Percentiles rank a stretch among this genome's conserved stretches.
These are phyloP conservation scores for Atherinomorus stipes DNA, from an alignment of 2,113 vertebrate genomes.

Conservation along the genomic window DNA sequence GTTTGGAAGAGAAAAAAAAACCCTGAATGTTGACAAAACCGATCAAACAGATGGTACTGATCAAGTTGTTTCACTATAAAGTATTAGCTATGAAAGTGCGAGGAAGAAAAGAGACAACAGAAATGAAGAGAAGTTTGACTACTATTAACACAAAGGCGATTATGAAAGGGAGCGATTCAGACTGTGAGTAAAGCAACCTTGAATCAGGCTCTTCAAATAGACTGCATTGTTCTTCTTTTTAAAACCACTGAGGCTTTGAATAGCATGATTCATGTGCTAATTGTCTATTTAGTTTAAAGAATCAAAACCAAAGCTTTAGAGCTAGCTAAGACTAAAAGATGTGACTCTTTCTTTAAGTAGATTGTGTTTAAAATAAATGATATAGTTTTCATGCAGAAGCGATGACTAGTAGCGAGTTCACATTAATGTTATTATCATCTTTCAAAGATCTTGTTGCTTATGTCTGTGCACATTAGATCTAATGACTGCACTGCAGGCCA, in stretches of 20 bases:
- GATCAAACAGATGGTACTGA: not conserved
- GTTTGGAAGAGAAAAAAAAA: not conserved
- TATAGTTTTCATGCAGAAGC: slow-evolving; percentile 28
- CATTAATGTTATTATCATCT: not conserved
- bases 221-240: too few relatives aligned
- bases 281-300: not conserved
- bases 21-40: not conserved
- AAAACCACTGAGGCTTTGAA: not conserved
- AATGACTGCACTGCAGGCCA: slow-evolving; percentile 25
- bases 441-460: slow-evolving; percentile 10
- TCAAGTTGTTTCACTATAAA: not conserved
- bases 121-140: not conserved
- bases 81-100: not conserved
- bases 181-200: too few relatives aligned
- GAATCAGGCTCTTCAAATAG: too few relatives aligned
- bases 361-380: slow-evolving; percentile 8
- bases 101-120: not conserved
- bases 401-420: slow-evolving; percentile 15
- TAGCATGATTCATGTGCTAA: too few relatives aligned
- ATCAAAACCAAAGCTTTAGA: not conserved
- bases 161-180: too few relatives aligned
- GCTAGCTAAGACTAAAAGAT: not conserved
- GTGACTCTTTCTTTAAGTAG: slow-evolving; percentile 7
- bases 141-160: too few relatives aligned
- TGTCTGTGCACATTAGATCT: slow-evolving; percentile 25